These are phyloP conservation scores for Clarias magur DNA, from an alignment of 2,113 vertebrate genomes.

Conservation along the genomic window DNA sequence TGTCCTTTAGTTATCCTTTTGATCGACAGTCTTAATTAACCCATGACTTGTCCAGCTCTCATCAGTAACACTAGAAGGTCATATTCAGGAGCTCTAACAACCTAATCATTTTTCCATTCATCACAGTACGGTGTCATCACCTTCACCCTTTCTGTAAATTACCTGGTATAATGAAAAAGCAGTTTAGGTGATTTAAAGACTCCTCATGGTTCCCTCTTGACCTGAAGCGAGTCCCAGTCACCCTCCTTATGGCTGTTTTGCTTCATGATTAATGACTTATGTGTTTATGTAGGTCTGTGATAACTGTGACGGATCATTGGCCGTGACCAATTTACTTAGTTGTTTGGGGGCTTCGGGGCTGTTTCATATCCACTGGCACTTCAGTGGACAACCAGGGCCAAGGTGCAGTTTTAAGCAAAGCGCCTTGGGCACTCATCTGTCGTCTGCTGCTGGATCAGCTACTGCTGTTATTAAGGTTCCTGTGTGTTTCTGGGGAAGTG, in stretches of 20 bases:
- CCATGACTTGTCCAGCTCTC: constrained; percentile 6
- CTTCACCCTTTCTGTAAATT: constrained; percentile 36
- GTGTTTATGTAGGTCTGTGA: constrained; percentile 36
- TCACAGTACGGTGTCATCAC: constrained; percentile 27
- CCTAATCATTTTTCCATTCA: constrained; percentile 7
- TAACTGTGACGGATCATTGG: constrained; percentile 46
- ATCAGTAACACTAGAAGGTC: not conserved
- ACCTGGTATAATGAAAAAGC: constrained; percentile 46
- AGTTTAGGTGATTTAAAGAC: constrained; percentile 43
- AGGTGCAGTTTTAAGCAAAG: constrained; percentile 36
- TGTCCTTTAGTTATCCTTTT: not conserved
- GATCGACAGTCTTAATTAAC: not conserved
- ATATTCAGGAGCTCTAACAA: not conserved
- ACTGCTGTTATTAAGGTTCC: not conserved
- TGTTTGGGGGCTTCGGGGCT: constrained; percentile 15
- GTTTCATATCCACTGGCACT: constrained; percentile 25
- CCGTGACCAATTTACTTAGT: constrained; percentile 50
- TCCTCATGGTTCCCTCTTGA: constrained; percentile 26
- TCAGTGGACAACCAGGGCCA: constrained; percentile 15
- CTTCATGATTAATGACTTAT: constrained; percentile 44
- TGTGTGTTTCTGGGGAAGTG: not conserved
- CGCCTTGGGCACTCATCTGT: constrained; percentile 18
- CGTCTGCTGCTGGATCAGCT: constrained; percentile 26
- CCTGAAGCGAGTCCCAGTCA: constrained; percentile 39
- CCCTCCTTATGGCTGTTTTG: constrained; percentile 26